Percentiles rank a stretch among this genome's conserved stretches.
These are phyloP conservation scores for Mastigias papua DNA, from an alignment of 30 jellyfish, hydroid and myxozoan species.

Conservation along the genomic window DNA sequence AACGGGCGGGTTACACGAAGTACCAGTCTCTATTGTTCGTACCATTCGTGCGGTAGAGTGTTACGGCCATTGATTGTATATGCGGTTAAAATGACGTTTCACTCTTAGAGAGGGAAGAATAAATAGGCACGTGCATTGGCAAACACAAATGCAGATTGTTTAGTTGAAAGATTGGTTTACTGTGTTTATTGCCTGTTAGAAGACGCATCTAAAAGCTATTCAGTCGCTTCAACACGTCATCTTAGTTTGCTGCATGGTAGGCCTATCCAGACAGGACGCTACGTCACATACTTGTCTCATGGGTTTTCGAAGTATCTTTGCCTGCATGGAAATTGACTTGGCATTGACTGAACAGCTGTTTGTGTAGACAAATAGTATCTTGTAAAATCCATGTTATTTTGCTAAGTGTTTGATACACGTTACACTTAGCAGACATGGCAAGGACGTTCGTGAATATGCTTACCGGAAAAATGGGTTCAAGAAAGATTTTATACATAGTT, in stretches of 20 bases:
- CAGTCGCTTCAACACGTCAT: background rate
- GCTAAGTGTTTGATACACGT: background rate
- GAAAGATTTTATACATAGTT: slow-evolving; percentile 75
- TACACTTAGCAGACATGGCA: background rate
- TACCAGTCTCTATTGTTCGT: slow-evolving; percentile 13
- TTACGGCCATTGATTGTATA: background rate
- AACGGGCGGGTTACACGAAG: slow-evolving; percentile 35
- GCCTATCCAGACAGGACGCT: background rate
- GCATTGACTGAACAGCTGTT: slow-evolving; percentile 28
- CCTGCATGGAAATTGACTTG: slow-evolving; percentile 2
- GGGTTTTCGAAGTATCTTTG: background rate
- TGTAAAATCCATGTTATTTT: background rate
- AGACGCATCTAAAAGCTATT: background rate
- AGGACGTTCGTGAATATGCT: background rate
- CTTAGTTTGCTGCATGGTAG: slow-evolving; percentile 8
- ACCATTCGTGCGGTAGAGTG: background rate
- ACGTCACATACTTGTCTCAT: background rate
- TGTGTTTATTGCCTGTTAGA: too few species aligned
- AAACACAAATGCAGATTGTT: too few species aligned
- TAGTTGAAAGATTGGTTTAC: too few species aligned
- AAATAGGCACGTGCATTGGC: background rate
- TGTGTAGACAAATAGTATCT: background rate
- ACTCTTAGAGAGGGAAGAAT: background rate
- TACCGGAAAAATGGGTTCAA: slow-evolving; percentile 52
- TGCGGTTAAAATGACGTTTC: background rate